Percentiles rank a stretch among this genome's conserved stretches.
These are phyloP conservation scores for Octopus bimaculoides DNA, from an alignment of 1,140 invertebrate species.

Conservation along the genomic window DNA sequence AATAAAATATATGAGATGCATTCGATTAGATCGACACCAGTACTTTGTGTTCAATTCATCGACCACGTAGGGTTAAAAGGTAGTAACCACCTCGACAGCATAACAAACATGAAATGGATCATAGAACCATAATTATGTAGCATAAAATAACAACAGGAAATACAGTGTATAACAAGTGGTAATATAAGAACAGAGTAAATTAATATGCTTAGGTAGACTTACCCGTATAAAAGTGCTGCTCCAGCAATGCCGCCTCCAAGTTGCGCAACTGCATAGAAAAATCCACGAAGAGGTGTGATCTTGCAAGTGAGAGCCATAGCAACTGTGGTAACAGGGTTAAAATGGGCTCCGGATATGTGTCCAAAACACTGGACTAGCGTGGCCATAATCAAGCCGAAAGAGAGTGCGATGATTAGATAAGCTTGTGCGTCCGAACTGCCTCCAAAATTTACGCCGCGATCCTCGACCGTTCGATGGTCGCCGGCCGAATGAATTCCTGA, in stretches of 20 bases:
- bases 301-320: slow-evolving; percentile 65
- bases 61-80: background rate
- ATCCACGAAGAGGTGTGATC: slow-evolving; percentile 69
- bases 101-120: background rate
- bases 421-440: background rate
- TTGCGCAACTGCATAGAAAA: slow-evolving; percentile 58
- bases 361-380: slow-evolving; percentile 54
- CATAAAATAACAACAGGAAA: background rate
- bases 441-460: background rate
- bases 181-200: background rate
- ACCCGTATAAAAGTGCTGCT: slow-evolving; percentile 22
- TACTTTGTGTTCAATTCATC: too few species aligned
- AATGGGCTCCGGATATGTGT: slow-evolving; percentile 36
- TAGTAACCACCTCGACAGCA: background rate
- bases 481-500: background rate
- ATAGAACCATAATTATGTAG: background rate
- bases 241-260: slow-evolving; percentile 20
- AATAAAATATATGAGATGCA: too few species aligned
- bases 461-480: background rate
- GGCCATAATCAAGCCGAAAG: slow-evolving; percentile 74
- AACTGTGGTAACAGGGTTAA: slow-evolving; percentile 38
- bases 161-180: background rate
- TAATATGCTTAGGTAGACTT: background rate
- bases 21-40: too few species aligned
- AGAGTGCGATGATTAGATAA: slow-evolving; percentile 14